A percentile compares a stretch with the other conserved stretches of the same genome.
Conservation (phyloP, 2,797 vertebrate species). For the Chanos chanos region DNA sequence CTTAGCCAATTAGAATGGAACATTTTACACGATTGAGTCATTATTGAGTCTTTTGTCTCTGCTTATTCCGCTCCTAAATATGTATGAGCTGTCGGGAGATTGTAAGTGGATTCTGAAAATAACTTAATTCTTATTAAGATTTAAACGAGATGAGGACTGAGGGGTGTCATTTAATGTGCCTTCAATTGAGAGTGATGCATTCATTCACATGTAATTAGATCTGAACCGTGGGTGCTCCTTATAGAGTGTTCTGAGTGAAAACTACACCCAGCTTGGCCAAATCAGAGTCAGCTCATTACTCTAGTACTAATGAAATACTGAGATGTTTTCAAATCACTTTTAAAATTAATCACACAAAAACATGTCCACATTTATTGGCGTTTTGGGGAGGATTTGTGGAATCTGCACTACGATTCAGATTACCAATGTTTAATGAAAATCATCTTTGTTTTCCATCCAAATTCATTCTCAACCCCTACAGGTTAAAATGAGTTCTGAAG, state of each 20-base stretch:
- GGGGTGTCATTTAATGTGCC: conserved; percentile 15
- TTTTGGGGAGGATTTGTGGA: too few relatives aligned
- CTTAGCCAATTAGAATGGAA: neutral
- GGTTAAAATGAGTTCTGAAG: too few relatives aligned
- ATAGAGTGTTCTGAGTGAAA: conserved; percentile 23
- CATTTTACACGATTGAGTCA: conserved; percentile 34
- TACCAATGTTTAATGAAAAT: too few relatives aligned
- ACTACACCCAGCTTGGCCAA: conserved; percentile 11
- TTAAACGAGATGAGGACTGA: conserved; percentile 49
- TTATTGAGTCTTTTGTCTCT: conserved; percentile 34
- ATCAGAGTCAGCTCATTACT: neutral
- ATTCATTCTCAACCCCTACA: too few relatives aligned
- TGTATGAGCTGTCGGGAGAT: conserved; percentile 44
- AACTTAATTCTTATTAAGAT: conserved; percentile 43
- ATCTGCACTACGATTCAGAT: too few relatives aligned
- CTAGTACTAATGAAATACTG: neutral
- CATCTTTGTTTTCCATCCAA: too few relatives aligned
- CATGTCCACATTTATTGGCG: neutral
- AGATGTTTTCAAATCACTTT: conserved; percentile 9
- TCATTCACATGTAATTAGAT: conserved; percentile 46
- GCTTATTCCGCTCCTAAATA: conserved; percentile 45
- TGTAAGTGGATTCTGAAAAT: conserved; percentile 48
- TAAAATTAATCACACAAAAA: neutral
- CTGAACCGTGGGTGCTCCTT: conserved; percentile 27
- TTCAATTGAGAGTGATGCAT: conserved; percentile 23